A percentile compares a stretch with the other conserved stretches of the same genome.
phyloP scores from a whole-genome alignment of 2,797 vertebrate species.

The Petrocephalus sullivani region DNA sequence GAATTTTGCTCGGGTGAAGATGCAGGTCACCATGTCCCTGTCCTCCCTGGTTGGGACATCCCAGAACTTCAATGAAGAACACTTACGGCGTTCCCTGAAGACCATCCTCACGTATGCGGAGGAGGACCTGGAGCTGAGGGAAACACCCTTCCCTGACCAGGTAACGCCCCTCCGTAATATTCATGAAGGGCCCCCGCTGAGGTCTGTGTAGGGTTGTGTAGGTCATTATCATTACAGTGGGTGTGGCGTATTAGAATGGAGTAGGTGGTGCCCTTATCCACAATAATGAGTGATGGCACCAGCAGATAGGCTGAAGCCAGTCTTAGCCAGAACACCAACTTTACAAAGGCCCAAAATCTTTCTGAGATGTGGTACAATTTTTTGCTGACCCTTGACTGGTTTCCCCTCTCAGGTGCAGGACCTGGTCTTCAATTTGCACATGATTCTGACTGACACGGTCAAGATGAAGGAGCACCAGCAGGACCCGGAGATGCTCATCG shows the following conservation, averaged over 20 bases:
- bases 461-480: conserved; percentile 94
- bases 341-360: neutral
- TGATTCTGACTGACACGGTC: conserved; percentile 89
- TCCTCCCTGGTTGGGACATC: conserved; percentile 83
- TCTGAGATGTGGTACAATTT: neutral
- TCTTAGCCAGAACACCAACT: neutral
- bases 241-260: neutral
- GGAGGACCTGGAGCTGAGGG: conserved; percentile 78
- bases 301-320: neutral
- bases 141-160: conserved; percentile 83
- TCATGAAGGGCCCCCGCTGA: neutral
- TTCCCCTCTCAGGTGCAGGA: conserved; percentile 74
- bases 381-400: neutral
- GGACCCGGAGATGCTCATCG: conserved; percentile 88
- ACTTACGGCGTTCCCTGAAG: conserved; percentile 80
- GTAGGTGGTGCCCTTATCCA: neutral
- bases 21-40: conserved; percentile 92
- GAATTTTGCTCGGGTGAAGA: conserved; percentile 92
- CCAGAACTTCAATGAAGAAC: conserved; percentile 82
- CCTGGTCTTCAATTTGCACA: conserved; percentile 88
- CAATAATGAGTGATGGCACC: neutral
- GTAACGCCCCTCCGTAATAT: conserved; percentile 41
- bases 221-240: neutral
- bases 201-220: neutral
- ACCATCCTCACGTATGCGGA: conserved; percentile 86